These are phyloP conservation scores for Melitaea athalia DNA, from an alignment of 2,888 invertebrate species.

Conservation along the genomic window DNA sequence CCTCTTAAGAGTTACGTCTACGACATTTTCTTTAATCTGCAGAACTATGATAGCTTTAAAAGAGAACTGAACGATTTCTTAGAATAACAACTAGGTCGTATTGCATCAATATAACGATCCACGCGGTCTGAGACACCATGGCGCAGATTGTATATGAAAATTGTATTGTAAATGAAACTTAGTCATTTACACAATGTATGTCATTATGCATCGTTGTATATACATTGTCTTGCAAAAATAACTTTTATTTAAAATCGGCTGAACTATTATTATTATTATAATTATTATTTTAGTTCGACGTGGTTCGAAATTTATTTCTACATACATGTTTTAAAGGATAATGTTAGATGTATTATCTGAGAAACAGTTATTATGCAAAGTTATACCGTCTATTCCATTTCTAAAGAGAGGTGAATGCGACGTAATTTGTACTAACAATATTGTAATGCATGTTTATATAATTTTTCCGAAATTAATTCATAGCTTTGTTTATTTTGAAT, in stretches of 20 bases:
- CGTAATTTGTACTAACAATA: slow-evolving; percentile 1
- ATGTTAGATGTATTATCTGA: slow-evolving; percentile 16
- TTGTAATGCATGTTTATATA: neutral
- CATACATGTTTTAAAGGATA: neutral
- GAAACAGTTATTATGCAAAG: slow-evolving; percentile 24
- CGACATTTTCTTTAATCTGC: slow-evolving; percentile 2
- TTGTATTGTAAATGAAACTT: too few species aligned
- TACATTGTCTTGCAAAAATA: neutral
- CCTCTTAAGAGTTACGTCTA: neutral
- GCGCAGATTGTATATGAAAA: slow-evolving; percentile 62
- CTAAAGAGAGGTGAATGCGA: neutral
- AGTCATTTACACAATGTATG: slow-evolving; percentile 66
- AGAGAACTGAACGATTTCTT: slow-evolving; percentile 56
- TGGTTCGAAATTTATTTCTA: neutral
- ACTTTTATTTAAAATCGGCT: neutral
- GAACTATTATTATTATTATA: neutral
- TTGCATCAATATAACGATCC: slow-evolving; percentile 68
- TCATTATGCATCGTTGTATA: slow-evolving; percentile 26
- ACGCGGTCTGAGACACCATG: slow-evolving; percentile 64
- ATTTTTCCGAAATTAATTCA: neutral
- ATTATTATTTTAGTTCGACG: neutral
- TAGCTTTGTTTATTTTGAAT: too few species aligned
- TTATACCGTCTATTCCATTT: slow-evolving; percentile 6
- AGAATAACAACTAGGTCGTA: slow-evolving; percentile 70
- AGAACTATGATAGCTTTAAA: slow-evolving; percentile 35